Base-by-base conservation (phyloP, 2,888 invertebrate species). In the Cataglyphis livida region DNA sequence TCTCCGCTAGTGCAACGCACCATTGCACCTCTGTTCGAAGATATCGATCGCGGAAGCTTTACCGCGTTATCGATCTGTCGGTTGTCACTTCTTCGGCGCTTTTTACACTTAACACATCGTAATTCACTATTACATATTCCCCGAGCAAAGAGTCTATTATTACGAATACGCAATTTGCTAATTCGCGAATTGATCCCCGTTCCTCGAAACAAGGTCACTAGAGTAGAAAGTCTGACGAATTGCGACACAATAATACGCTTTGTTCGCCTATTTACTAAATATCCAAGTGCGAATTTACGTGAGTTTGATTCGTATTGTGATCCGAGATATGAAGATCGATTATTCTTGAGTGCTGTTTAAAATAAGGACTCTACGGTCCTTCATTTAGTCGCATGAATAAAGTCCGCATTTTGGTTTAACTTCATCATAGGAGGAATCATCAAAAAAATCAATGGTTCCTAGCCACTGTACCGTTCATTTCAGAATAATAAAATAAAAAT, bases 31-130 rank as follows among this genome's bases (percentile, higher is more conserved):
- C 28, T 59, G 10, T 61, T 41, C 61, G 35, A 59, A 15, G 32
- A 81, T 62, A 81, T 74, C 81, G 75, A 79, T 81, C 65, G 64
- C 81, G 62, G 62, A 65, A 74, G 81, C 38, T 62, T 61, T 18
- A 32, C 59, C 74, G 73, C 21, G 44, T 18, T 79, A 79, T 79
- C 71, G 73, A 73, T 59, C 73, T 18, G 44, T 28, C 44, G 38
- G 51, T 38, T 76, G 68, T 76, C 54, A 54, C 51, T 68, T 51
- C 51, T 51, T 66, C 35, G 32, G n/a, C 21, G 21, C 32, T 59
- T 59, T 59, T 71, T 44, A 4, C 73, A 21, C 35, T 66, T 32
- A 25, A 3, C 25, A 21, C 64, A 62, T 12, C n/a, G 32, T n/a
- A 25, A 15, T 38, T 51, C 25, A 25, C 38, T 62, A 25, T 54